Evolutionary conservation across 2,888 invertebrate genomes (phyloP), one percentile per base, ranked within the genome.

Genomic region (Melanotus villosus): DNA sequence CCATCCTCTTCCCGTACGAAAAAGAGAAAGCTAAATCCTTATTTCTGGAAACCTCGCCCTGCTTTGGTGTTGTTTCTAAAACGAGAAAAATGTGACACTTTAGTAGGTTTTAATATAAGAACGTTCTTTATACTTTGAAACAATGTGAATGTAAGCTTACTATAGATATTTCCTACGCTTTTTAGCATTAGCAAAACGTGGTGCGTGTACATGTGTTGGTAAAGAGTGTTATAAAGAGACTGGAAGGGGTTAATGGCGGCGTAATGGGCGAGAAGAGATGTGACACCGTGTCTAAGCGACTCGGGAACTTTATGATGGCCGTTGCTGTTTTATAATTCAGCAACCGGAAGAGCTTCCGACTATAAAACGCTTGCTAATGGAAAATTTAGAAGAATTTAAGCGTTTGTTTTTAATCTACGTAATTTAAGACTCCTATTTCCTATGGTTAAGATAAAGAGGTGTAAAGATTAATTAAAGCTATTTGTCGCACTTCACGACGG

Each of bases 291-390:
- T 75, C 73, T 69, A 71, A 77, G 73, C 69, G 68, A 70, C 70
- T 70, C 68, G 71, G 72, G 65, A 75, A 76, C 73, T 77, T 76
- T 76, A 76, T 75, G 75, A 72, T 72, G 69, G 76, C 69, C 74
- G 72, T 70, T 66, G 73, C 75, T 76, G 75, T 75, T 78, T 75
- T 76, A 78, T 78, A 75, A 78, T 78, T 78, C 75, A 78, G 62
- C 66, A 73, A 69, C 65, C 64, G 72, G 68, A 69, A 73, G 72
- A 68, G 70, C 70, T 66, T 74, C 72, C 74, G 76, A 72, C 76
- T 75, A 76, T 78, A 75, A 75, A 73, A 72, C 68, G 72, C 63
- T 69, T 75, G 75, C 76, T 76, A 76, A 68, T 68, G 64, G 64
- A 68, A 68, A 50, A 52, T 68, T 68, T 59, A 63, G 74, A 76